Evolutionary conservation across 2,113 vertebrate species (phyloP).

Genomic region (Ancistrus triradiatus): DNA sequence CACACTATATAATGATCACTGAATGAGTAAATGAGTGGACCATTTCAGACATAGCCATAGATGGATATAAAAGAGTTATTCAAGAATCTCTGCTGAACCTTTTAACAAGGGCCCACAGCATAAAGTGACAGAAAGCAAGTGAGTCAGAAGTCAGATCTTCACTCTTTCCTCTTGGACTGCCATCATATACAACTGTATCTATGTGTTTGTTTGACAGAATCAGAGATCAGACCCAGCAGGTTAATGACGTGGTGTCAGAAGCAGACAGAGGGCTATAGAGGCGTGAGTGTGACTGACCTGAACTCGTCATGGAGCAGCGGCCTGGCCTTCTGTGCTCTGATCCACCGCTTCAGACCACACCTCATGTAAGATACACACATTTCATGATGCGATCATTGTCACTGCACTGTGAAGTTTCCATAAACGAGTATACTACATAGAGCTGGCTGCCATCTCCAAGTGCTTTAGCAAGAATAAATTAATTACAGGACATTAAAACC

Average conservation of each 20-base stretch:
- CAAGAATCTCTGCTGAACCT: too few species aligned
- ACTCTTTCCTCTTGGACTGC: slow-evolving; percentile 20
- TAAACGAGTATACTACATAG: too few species aligned
- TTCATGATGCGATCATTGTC: background rate
- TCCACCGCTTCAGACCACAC: slow-evolving; percentile 88
- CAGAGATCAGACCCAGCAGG: slow-evolving; percentile 83
- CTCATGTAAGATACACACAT: slow-evolving; percentile 78
- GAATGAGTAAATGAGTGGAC: too few species aligned
- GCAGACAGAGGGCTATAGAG: slow-evolving; percentile 85
- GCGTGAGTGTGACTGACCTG: slow-evolving; percentile 78
- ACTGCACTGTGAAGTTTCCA: too few species aligned
- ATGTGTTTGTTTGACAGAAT: slow-evolving; percentile 67
- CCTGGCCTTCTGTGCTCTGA: slow-evolving; percentile 86
- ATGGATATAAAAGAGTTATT: too few species aligned
- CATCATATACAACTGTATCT: slow-evolving; percentile 4
- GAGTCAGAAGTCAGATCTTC: slow-evolving; percentile 1
- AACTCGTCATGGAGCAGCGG: slow-evolving; percentile 86
- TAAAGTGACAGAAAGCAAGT: too few species aligned
- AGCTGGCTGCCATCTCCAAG: too few species aligned
- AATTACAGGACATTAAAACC: too few species aligned
- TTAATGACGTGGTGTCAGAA: slow-evolving; percentile 95
- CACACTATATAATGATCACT: too few species aligned
- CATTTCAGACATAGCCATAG: too few species aligned
- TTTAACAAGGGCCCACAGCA: too few species aligned
- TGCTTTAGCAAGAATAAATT: too few species aligned